Percentiles rank a stretch among this genome's conserved stretches.
Conservation (phyloP, 2,797 vertebrate genomes). For the Oophaga sylvatica region DNA sequence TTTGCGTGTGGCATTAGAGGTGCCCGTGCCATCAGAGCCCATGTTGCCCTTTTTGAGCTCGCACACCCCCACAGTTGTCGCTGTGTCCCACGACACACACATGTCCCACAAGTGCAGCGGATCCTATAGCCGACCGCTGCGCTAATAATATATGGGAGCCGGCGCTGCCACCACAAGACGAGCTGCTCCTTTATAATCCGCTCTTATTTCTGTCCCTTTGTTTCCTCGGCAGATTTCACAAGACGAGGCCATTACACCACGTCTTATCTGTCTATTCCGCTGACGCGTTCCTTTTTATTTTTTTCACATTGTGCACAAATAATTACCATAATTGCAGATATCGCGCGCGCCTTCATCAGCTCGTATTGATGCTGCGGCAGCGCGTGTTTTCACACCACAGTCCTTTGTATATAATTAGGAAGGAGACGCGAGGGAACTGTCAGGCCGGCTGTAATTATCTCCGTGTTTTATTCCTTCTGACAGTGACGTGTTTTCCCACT, state of each 20-base stretch:
- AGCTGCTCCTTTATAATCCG: conserved; percentile 6
- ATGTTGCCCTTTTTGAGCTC: too few species aligned
- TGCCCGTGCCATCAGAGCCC: too few species aligned
- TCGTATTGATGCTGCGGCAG: conserved; percentile 42
- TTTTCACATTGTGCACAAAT: conserved; percentile 31
- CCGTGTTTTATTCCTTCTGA: conserved; percentile 6
- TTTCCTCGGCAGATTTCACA: conserved; percentile 9
- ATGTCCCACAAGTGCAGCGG: background rate
- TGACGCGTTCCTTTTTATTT: conserved; percentile 20
- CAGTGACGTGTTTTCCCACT: conserved; percentile 16
- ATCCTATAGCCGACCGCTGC: background rate
- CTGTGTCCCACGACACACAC: background rate
- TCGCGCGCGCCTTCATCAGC: conserved; percentile 32
- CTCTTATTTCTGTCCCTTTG: conserved; percentile 48
- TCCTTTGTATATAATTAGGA: conserved; percentile 54
- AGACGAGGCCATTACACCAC: conserved; percentile 26
- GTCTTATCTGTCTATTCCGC: conserved; percentile 33
- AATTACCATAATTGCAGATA: conserved; percentile 53
- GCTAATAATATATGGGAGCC: conserved; percentile 26
- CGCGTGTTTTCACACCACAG: conserved; percentile 48
- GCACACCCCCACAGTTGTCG: too few species aligned
- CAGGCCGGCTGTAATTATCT: conserved; percentile 28
- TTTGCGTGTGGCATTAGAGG: too few species aligned
- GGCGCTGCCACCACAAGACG: conserved; percentile 18
- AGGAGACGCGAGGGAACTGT: conserved; percentile 34